Evolutionary conservation across 2,797 vertebrate genomes (phyloP), one percentile per base, ranked within the genome.

Genomic region (Centropyge bicolor): DNA sequence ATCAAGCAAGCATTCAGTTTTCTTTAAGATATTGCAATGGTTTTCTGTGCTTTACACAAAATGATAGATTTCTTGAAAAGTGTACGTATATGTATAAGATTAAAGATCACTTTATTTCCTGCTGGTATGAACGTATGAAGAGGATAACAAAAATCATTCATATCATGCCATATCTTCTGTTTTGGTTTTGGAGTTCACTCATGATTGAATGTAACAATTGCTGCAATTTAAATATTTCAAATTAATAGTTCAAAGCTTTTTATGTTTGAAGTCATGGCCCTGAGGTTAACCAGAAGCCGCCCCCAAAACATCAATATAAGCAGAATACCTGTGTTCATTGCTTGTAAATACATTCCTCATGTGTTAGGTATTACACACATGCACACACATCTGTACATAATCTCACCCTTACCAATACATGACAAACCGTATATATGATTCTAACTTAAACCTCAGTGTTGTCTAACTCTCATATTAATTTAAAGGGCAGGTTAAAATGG

Each of bases 161-260:
- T 17, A 20, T 27, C 1, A 13, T 17, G 13, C 17, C 19, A 31
- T 45, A 20, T 5, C 20, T 40, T 54, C 2, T 51, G 38, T 45
- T 49, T 35, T 40, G 6, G 31, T 67, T 27, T 7, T 0, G 0
- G 20, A 70, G 31, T 20, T 59, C 20, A 10, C 12, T 40, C 2
- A 2, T 35, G 36, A 56, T 52, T 49, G 35, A 70, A 70, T 76
- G 31, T 1, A 13, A 75, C 20, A 60, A 60, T 59, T 71, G 13
- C 27, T 46, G n/a, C 5, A 31, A 27, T 8, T 4, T 14, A 19
- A 60, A 40, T 46, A 57, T 80, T 64, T 46, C 3, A 7, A 24
- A 13, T 22, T 43, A 41, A 48, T 36, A 8, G 8, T 48, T 48
- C 49, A 60, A 60, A 60, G 6, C 1, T 11, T 20, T 48, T 70